Base-by-base conservation (phyloP, 2,113 vertebrate genomes). In the Pandion haliaetus region DNA sequence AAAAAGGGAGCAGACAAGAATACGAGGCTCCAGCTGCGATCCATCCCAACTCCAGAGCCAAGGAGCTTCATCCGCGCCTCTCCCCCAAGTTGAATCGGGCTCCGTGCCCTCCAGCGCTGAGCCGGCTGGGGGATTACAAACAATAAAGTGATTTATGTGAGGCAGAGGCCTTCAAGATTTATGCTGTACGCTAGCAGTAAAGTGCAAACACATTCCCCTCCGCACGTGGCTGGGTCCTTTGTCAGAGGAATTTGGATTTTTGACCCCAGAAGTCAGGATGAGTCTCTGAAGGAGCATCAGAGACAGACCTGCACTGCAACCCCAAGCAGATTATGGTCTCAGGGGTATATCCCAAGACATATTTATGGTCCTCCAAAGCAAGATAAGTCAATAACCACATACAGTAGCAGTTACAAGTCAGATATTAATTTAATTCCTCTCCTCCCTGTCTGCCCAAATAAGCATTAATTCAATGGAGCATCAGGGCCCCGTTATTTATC, bases 401-500 rank as follows among this genome's bases (percentile, higher is more conserved):
- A 92, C 90, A 95, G 96, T 87, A 94, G 96, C 94, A 96, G 90
- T 93, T 92, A 94, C 93, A 79, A 97, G 97, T 98, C 94, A 88
- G 94, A 96, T 96, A 96, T 95, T 97, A 97, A 97, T 93, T 97
- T 95, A 97, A 97, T 98, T 96, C 91, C 83, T 95, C 69, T 91
- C 91, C 90, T 96, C 92, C 94, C 90, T 95, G 85, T 83, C 93
- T 93, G 93, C 44, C 87, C 45, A 10, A 95, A 91, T 93, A 95
- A 91, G 78, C 80, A 96, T 95, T 96, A 96, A 97, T 96, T 95
- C 95, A 97, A n/a, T 44, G 34, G 71, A 84, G 45, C 65, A 77
- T 40, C 73, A 74, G 52, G 26, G 50, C 77, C 72, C 52, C 5
- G 17, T 61, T 87, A 96, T 97, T 93, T 80, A 85, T 96, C 95